Percentiles rank a stretch among this genome's conserved stretches.
These are phyloP conservation scores for Malacoctenus gilli DNA, from an alignment of 2,797 vertebrate genomes.

Conservation along the genomic window DNA sequence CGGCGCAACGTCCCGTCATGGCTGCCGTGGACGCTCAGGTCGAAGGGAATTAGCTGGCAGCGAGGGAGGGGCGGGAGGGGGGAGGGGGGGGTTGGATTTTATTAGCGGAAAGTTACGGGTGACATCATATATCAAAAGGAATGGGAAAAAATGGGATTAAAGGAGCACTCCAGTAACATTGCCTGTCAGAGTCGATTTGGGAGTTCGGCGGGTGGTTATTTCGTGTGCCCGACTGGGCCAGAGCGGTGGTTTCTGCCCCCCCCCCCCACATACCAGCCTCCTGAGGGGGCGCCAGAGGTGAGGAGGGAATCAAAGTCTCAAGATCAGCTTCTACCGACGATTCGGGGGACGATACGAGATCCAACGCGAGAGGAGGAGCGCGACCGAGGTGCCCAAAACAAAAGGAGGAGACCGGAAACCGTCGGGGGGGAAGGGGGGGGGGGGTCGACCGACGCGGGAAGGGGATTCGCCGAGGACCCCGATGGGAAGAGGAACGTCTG, in stretches of 20 bases:
- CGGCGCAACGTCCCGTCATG: conserved; percentile 2
- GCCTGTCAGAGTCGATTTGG: neutral
- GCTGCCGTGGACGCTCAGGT: neutral
- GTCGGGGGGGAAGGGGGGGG: too few relatives aligned
- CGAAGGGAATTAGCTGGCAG: conserved; percentile 4
- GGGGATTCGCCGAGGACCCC: conserved; percentile 13
- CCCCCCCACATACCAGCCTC: too few relatives aligned
- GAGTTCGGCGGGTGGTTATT: neutral
- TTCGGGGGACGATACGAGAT: too few relatives aligned
- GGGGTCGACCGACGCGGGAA: too few relatives aligned
- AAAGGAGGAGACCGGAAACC: too few relatives aligned
- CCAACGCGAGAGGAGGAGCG: too few relatives aligned
- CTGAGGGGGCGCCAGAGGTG: too few relatives aligned
- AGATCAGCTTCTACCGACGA: too few relatives aligned
- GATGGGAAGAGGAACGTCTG: conserved; percentile 31
- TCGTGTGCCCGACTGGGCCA: neutral
- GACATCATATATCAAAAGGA: neutral
- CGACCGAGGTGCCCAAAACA: too few relatives aligned
- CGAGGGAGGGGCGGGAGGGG: neutral
- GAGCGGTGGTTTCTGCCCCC: too few relatives aligned
- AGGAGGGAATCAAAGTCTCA: too few relatives aligned
- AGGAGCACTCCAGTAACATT: neutral
- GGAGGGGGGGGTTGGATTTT: neutral
- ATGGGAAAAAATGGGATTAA: neutral
- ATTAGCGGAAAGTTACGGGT: neutral